Evolutionary conservation across 2,888 invertebrate genomes (phyloP).

Genomic region (Galerucella calmariensis): DNA sequence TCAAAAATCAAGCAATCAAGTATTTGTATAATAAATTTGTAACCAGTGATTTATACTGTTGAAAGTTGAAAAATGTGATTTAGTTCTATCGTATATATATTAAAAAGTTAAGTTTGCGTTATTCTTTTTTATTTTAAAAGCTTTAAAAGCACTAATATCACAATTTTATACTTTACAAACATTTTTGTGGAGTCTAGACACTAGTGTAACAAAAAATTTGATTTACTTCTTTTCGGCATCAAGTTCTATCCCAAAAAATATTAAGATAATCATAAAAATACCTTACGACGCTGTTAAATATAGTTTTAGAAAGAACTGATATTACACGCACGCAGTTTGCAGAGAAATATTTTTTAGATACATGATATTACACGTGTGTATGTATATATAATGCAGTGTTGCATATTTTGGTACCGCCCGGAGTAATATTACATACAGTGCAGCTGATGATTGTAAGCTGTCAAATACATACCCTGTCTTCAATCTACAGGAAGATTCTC

Average conservation of each 20-base stretch:
- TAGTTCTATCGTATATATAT: too few relatives aligned
- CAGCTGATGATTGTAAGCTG: conserved; percentile 29
- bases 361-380: conserved; percentile 39
- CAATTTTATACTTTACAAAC: too few relatives aligned
- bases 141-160: too few relatives aligned
- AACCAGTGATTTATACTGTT: too few relatives aligned
- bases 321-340: conserved; percentile 40
- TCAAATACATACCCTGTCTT: conserved; percentile 4
- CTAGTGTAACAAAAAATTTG: neutral
- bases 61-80: too few relatives aligned
- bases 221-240: neutral
- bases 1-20: too few relatives aligned
- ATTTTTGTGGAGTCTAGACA: too few relatives aligned
- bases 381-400: neutral
- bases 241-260: conserved; percentile 2
- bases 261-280: conserved; percentile 34
- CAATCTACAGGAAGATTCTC: conserved; percentile 13
- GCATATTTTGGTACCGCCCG: conserved; percentile 34
- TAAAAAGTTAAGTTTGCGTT: too few relatives aligned
- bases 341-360: conserved; percentile 45
- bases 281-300: conserved; percentile 37
- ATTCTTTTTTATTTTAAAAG: too few relatives aligned
- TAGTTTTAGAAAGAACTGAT: conserved; percentile 32
- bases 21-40: too few relatives aligned
- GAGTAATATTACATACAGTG: conserved; percentile 29